phyloP scores from a whole-genome alignment of 1,140 invertebrate genomes.

The Plodia interpunctella region DNA sequence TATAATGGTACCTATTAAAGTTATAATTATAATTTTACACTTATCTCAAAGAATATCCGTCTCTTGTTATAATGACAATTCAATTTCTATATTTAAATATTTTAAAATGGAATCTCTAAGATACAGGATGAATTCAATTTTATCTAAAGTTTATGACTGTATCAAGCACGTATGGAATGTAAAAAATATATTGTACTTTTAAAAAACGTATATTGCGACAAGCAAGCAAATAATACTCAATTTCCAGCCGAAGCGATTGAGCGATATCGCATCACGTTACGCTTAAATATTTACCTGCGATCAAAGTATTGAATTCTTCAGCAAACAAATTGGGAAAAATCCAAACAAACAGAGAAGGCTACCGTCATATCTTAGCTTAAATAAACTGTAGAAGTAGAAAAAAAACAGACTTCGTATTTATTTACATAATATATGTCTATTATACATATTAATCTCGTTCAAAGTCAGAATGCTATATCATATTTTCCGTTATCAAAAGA shows the following conservation, averaged over 20 bases:
- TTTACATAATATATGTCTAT: neutral
- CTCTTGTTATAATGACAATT: too few species aligned
- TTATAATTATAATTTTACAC: too few species aligned
- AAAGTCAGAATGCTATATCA: too few species aligned
- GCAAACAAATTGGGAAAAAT: conserved; percentile 2
- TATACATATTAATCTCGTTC: too few species aligned
- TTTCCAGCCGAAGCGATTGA: neutral
- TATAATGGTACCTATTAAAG: too few species aligned
- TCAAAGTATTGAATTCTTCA: neutral
- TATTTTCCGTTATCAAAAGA: too few species aligned
- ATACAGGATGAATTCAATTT: too few species aligned
- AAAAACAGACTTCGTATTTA: neutral
- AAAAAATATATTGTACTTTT: neutral
- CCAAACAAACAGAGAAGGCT: neutral
- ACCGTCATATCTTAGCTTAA: neutral
- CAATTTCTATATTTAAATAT: too few species aligned
- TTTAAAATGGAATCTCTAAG: too few species aligned
- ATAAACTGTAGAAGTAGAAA: neutral
- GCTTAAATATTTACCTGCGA: conserved; percentile 2
- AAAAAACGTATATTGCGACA: neutral
- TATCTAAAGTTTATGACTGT: neutral
- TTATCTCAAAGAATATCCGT: too few species aligned
- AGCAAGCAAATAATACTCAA: neutral
- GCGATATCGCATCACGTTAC: neutral
- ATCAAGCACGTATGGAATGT: neutral